Base-by-base conservation (phyloP, 1,140 invertebrate species). In the Proctacanthus coquilletti region DNA sequence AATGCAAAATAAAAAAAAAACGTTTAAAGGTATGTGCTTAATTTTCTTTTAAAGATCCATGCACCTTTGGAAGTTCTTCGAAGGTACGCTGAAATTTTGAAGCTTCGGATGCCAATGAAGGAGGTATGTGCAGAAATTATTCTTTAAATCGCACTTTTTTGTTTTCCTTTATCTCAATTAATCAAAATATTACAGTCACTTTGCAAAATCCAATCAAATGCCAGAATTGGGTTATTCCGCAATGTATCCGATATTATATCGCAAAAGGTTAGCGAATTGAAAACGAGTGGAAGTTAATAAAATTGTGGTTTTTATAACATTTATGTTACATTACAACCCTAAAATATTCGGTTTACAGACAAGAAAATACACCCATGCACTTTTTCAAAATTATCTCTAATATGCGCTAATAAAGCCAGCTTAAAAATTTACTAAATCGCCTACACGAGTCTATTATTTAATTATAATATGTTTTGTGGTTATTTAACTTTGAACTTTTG, bases 101-200 rank as follows among this genome's bases (percentile, higher is more conserved):
- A 92, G 58, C 69, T 97, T 19, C 75, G 89, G 60, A 84, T 96
- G 81, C 89, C 92, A 10, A 89, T 97, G 75, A 87, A 84, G 69
- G 76, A 84, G 65, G 71, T 86, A 48, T 50, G 33, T 41, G 21
- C 23, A 27, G 8, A 27, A 13, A 13, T 9, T 13, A 27, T 27
- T 27, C 23, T 41, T 42, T 42, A n/a, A 13, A 36, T 30, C 10
- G 3, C 13, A 33, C 13, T 23, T 43, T 42, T 43, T 40, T 42
- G 5, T 45, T 45, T 18, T 44, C 50, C 42, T 64, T 32, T 32
- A 32, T 8, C 15, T 32, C n/a, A n/a, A n/a, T n/a, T 32, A 14
- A 27, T 27, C 8, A 27, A 8, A 27, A 27, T 9, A 8, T 8
- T 39, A 5, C 29, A 66, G 64, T 63, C 64, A 38, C 62, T 63